A percentile compares a stretch with the other conserved stretches of the same genome.
Conservation (phyloP, 1,140 invertebrate genomes). For the Euura lappo region DNA sequence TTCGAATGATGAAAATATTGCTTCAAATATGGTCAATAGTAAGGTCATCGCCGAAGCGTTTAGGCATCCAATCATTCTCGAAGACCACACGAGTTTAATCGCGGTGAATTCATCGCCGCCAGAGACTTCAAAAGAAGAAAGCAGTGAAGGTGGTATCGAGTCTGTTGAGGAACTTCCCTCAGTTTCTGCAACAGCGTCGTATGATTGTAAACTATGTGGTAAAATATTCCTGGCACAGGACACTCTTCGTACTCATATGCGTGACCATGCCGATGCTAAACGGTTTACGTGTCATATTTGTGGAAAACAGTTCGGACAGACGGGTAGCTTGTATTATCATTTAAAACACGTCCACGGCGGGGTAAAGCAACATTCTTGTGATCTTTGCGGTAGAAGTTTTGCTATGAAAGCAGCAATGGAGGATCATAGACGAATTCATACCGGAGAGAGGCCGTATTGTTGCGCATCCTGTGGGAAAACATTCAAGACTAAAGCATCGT, state of each 20-base stretch:
- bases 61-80: too few relatives aligned
- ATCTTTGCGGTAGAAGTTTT: constrained; percentile 53
- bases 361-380: constrained; percentile 55
- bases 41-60: too few relatives aligned
- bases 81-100: too few relatives aligned
- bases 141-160: too few relatives aligned
- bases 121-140: too few relatives aligned
- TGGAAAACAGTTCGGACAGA: constrained; percentile 40
- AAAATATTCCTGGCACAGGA: constrained; percentile 6
- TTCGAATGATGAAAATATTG: too few relatives aligned
- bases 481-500: constrained; percentile 61
- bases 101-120: too few relatives aligned
- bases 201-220: not conserved
- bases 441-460: constrained; percentile 67
- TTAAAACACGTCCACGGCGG: constrained; percentile 40
- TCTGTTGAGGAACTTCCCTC: not conserved
- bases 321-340: constrained; percentile 44
- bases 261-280: constrained; percentile 31
- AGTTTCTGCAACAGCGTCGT: not conserved
- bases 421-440: constrained; percentile 71
- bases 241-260: constrained; percentile 22
- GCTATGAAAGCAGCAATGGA: constrained; percentile 64
- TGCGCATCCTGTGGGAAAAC: constrained; percentile 68
- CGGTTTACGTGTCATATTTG: constrained; percentile 39
- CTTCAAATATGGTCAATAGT: too few relatives aligned